Evolutionary conservation across 2,888 invertebrate species (phyloP).

Genomic region (Neelides folsomi): DNA sequence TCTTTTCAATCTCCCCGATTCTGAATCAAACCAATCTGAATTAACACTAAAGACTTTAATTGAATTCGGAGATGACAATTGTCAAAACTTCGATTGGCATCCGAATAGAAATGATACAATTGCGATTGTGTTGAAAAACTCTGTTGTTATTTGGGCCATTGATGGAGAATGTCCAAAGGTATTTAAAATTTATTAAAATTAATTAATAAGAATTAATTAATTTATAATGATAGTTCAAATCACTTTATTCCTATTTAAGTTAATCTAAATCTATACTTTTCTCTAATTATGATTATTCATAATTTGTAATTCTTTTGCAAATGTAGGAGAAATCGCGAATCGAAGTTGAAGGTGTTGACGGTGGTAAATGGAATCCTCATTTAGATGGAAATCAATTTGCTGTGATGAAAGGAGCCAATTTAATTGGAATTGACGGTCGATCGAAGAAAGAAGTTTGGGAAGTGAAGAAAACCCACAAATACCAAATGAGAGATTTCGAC

Average conservation of each 20-base stretch:
- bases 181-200: background rate
- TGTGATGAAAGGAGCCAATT: conserved; percentile 68
- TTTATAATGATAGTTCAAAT: too few relatives aligned
- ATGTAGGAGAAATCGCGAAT: conserved; percentile 4
- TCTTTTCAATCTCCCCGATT: conserved; percentile 18
- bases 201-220: too few relatives aligned
- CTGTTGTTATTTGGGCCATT: conserved; percentile 63
- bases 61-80: conserved; percentile 38
- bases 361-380: conserved; percentile 90
- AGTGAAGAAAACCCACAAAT: conserved; percentile 66
- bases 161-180: conserved; percentile 38
- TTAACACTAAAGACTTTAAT: conserved; percentile 34
- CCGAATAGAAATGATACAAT: conserved; percentile 58
- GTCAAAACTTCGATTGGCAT: conserved; percentile 71
- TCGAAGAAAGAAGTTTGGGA: conserved; percentile 61
- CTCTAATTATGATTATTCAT: too few relatives aligned
- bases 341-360: conserved; percentile 8
- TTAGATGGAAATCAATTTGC: conserved; percentile 74
- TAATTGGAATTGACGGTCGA: conserved; percentile 78
- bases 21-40: conserved; percentile 1
- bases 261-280: too few relatives aligned
- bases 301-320: too few relatives aligned
- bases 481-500: conserved; percentile 61
- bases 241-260: too few relatives aligned
- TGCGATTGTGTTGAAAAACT: conserved; percentile 63